Base-by-base conservation (phyloP, 2,888 invertebrate species). In the Caenorhabditis zanzibari region DNA sequence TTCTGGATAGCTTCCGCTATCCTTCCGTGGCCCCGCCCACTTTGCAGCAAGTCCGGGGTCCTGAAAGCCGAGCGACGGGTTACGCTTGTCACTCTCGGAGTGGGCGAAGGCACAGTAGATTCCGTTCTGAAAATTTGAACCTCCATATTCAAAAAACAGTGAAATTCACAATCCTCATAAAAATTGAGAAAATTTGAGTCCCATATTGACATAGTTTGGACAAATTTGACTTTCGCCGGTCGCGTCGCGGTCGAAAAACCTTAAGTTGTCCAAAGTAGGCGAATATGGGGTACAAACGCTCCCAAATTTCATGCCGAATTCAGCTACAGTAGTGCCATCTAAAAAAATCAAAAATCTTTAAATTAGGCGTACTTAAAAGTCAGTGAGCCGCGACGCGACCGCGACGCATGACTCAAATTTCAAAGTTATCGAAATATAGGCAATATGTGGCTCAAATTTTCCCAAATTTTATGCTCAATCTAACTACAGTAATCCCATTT, bases 61-160 rank as follows among this genome's bases (percentile, higher is more conserved):
- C 10, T 22, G 10, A 19, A 19, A 32, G 5, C 16, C 61, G 1
- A 61, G 6, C 2, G 61, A 19, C 3, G 61, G 38, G 12, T 9
- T 6, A 6, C 63, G 63, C 0, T 10, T 44, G 44, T 63, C 63
- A 0, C 16, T 26, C 2, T 12, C 26, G 0, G 44, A 19, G n/a
- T 63, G 63, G n/a, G 63, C 44, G n/a, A n/a, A 44, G 1, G 63
- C 63, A 28, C 63, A 63, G n/a, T 16, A 24, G 4, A 22, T 1
- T 7, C 63, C 63, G 28, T 63, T 63, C 44, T 54, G 54, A 4
- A 54, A 54, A 24, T 0, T 47, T 47, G 16, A 44, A 44, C 1
- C 14, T 44, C 14, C n/a, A n/a, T n/a, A n/a, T n/a, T n/a, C n/a
- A n/a, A n/a, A n/a, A n/a, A n/a, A n/a, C n/a, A n/a, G n/a, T n/a